Conservation (phyloP, 2,113 vertebrate genomes). For the Pogona vitticeps region DNA sequence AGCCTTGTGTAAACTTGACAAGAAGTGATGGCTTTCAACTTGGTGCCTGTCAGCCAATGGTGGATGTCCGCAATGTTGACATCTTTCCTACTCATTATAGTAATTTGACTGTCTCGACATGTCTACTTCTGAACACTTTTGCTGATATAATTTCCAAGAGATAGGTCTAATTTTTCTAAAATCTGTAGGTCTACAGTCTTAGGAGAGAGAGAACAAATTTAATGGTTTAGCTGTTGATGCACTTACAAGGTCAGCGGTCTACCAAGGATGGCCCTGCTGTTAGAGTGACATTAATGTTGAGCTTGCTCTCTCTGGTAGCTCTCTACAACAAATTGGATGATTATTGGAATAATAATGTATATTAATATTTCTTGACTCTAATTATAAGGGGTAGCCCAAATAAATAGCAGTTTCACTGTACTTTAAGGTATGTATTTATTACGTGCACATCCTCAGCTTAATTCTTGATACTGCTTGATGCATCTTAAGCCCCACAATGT, state of each 20-base stretch:
- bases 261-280: slow-evolving; percentile 6
- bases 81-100: not conserved
- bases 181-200: slow-evolving; percentile 1
- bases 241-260: slow-evolving; percentile 4
- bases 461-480: not conserved
- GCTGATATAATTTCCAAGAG: slow-evolving; percentile 26
- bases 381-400: not conserved
- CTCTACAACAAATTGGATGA: not conserved
- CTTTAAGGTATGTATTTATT: not conserved
- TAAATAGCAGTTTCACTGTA: not conserved
- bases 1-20: not conserved
- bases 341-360: not conserved
- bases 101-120: not conserved
- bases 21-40: not conserved
- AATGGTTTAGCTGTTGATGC: not conserved
- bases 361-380: not conserved
- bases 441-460: not conserved
- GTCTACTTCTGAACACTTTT: not conserved
- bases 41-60: no score
- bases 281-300: slow-evolving; percentile 33
- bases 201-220: slow-evolving; percentile 26
- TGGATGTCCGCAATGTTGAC: no score
- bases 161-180: not conserved
- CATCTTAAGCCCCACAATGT: not conserved
- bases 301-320: slow-evolving; percentile 24